Base-by-base conservation (phyloP, 2,113 vertebrate genomes). In the Laterallus jamaicensis region DNA sequence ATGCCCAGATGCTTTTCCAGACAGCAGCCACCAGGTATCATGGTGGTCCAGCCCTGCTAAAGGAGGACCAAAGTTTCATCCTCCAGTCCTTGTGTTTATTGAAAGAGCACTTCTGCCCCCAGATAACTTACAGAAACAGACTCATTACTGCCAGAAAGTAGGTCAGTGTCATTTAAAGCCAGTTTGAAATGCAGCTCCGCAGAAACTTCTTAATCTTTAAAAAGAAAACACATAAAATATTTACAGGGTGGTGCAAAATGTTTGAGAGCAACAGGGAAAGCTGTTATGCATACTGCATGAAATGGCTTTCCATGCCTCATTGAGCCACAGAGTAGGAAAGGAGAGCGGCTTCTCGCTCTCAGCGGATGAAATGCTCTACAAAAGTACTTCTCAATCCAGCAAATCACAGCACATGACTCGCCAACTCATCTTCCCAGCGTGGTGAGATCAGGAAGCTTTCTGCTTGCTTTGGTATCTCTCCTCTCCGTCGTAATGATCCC, bases 171-270 rank as follows among this genome's bases (percentile, higher is more conserved):
- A 95, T 80, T 95, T 82, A 92, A 96, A 96, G 95, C 86, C 37
- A 37, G 67, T 78, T 77, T 89, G 94, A 96, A 95, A 97, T 31
- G 67, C 89, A 86, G 85, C 96, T 89, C 70, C 81, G 58, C 95
- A 86, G 88, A 93, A 97, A 92, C 88, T 93, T 94, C 92, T 94
- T 92, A 88, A 94, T 94, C 93, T 95, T 96, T 95, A 90, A 94
- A 93, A 93, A 85, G 88, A 79, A 44, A 96, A 18, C 3, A 9
- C 84, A 96, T 95, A 59, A 96, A 96, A 93, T 88, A 97, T 97
- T 96, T 88, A 96, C 90, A 3, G 11, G 44, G 24, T 40, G 8
- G 88, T 16, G 44, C 69, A 79, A 69, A 76, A 82, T 6, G 22
- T 6, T 62, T 84, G 62, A 66, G 62, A 92, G 5, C 75, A 26